Conservation (phyloP, 2,797 vertebrate species). For the Phaenicophaeus curvirostris region DNA sequence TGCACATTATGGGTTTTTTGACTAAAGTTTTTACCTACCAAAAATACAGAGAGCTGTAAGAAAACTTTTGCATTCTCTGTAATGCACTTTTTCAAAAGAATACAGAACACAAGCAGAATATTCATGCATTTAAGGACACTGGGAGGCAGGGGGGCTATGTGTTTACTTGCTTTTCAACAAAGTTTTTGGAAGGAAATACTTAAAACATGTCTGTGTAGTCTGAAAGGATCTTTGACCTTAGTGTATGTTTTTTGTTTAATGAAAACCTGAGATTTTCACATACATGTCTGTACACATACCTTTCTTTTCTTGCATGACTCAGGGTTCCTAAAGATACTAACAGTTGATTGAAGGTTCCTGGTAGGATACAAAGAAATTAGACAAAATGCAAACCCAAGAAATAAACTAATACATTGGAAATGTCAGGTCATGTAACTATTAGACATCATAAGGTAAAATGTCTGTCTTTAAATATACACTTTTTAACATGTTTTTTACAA, state of each 20-base stretch:
- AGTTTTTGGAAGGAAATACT: neutral
- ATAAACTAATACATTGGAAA: neutral
- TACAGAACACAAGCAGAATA: neutral
- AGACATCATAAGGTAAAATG: neutral
- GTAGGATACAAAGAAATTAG: neutral
- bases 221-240: neutral
- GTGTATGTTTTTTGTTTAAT: neutral
- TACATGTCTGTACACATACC: neutral
- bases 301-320: neutral
- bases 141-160: neutral
- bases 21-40: neutral
- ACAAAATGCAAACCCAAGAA: neutral
- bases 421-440: neutral
- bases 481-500: neutral
- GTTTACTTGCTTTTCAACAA: neutral
- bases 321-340: neutral
- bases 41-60: neutral
- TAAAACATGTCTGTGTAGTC: neutral
- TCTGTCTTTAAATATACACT: neutral
- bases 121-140: neutral
- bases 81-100: neutral
- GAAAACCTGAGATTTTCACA: neutral
- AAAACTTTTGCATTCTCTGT: neutral
- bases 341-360: neutral
- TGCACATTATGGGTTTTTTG: neutral